phyloP scores from a whole-genome alignment of 2,113 vertebrate genomes.

The Oxyura jamaicensis region DNA sequence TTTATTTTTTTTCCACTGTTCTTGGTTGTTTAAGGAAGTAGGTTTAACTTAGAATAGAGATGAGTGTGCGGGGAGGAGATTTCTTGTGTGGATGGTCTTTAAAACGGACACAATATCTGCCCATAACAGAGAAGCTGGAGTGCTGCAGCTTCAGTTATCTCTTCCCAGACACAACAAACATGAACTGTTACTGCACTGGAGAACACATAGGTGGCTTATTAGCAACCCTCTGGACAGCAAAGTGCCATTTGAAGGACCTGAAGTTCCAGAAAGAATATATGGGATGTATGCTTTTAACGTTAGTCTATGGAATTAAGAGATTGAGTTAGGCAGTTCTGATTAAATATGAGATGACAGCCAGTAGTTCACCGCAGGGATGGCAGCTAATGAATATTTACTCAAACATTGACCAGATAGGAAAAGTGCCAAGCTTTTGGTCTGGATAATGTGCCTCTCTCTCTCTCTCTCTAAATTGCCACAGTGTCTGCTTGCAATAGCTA shows the following conservation, averaged over 20 bases:
- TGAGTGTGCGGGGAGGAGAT: neutral
- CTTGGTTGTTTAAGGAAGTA: neutral
- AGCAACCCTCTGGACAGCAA: neutral
- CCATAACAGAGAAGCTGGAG: neutral
- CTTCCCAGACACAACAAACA: neutral
- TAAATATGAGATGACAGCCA: conserved; percentile 21
- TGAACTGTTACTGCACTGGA: neutral
- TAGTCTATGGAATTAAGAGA: neutral
- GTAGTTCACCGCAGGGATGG: neutral
- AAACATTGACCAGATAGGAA: neutral
- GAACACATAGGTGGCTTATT: neutral
- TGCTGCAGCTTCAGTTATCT: neutral
- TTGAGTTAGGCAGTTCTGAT: neutral
- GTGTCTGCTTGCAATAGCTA: neutral
- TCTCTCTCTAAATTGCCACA: neutral
- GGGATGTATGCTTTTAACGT: neutral
- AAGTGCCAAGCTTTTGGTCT: neutral
- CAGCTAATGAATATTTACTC: conserved; percentile 46
- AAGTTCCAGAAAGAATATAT: neutral
- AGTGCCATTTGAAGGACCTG: neutral
- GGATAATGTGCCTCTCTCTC: neutral
- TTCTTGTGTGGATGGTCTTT: neutral
- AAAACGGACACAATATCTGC: neutral
- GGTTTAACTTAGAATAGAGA: neutral
- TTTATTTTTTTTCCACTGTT: rapidly evolving